These are phyloP conservation scores for Rhagonycha lutea DNA, from an alignment of 2,888 invertebrate genomes.

Conservation along the genomic window DNA sequence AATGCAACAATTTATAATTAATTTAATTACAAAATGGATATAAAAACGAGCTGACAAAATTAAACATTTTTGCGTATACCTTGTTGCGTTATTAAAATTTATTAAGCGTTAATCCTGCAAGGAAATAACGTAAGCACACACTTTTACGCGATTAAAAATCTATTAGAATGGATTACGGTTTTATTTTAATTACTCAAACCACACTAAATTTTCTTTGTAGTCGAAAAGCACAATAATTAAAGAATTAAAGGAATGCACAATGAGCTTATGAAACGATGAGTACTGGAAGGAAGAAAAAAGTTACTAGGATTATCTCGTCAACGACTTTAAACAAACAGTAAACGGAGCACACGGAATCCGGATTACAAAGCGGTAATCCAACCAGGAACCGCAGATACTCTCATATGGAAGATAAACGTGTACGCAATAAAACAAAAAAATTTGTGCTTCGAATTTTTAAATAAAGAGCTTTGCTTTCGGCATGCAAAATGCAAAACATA, in stretches of 20 bases:
- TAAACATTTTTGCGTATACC: background rate
- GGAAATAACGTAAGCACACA: background rate
- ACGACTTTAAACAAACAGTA: constrained; percentile 31
- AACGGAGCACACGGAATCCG: constrained; percentile 16
- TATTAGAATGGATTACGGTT: background rate
- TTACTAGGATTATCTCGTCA: constrained; percentile 34
- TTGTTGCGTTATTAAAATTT: background rate
- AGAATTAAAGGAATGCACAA: constrained; percentile 25
- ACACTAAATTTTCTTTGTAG: constrained; percentile 7
- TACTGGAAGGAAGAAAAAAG: constrained; percentile 11
- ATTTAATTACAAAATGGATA: background rate
- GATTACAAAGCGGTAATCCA: constrained; percentile 20
- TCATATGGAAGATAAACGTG: constrained; percentile 23
- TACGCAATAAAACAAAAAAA: constrained; percentile 17
- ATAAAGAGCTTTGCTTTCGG: constrained; percentile 15
- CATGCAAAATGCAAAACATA: constrained; percentile 13
- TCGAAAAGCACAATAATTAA: constrained; percentile 22
- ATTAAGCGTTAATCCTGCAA: background rate
- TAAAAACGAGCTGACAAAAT: background rate
- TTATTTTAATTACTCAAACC: constrained; percentile 9
- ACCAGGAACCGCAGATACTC: constrained; percentile 15
- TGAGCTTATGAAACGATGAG: constrained; percentile 30
- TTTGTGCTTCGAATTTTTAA: constrained; percentile 16
- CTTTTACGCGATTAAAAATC: background rate
- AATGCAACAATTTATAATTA: background rate